Percentiles rank a stretch among this genome's conserved stretches.
Evolutionary conservation across 2,888 invertebrate genomes (phyloP).

Genomic region (Leucoma salicis): DNA sequence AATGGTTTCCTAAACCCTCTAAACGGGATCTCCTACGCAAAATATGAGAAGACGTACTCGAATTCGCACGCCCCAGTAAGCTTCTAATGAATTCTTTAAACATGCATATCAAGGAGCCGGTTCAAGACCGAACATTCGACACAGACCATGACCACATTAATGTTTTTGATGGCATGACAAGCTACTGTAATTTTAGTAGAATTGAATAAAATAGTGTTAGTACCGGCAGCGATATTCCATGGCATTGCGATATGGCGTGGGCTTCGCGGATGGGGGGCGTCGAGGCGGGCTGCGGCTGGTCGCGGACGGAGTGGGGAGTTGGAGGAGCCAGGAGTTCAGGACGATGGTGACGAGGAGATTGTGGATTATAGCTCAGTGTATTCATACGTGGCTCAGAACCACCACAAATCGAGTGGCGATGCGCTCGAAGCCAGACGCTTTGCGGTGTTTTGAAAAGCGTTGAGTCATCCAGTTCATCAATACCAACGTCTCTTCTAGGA

Average conservation of each 20-base stretch:
- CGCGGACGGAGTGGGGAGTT: slow-evolving; percentile 52
- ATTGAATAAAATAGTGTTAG: slow-evolving; percentile 81
- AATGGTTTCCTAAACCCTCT: slow-evolving; percentile 15
- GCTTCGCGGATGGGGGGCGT: slow-evolving; percentile 70
- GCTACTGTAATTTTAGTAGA: slow-evolving; percentile 69
- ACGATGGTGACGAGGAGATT: slow-evolving; percentile 27
- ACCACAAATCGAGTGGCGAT: slow-evolving; percentile 66
- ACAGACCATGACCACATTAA: slow-evolving; percentile 40
- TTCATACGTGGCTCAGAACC: slow-evolving; percentile 44
- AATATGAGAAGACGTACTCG: slow-evolving; percentile 24
- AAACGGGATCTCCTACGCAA: slow-evolving; percentile 28
- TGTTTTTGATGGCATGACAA: slow-evolving; percentile 52
- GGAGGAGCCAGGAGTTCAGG: slow-evolving; percentile 33
- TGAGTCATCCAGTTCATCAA: slow-evolving; percentile 70
- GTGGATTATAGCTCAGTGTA: slow-evolving; percentile 14
- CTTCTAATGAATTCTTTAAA: slow-evolving; percentile 40
- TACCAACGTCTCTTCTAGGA: slow-evolving; percentile 46
- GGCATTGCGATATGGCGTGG: slow-evolving; percentile 78
- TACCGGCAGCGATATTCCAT: slow-evolving; percentile 83
- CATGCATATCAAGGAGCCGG: slow-evolving; percentile 37
- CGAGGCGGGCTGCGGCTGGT: slow-evolving; percentile 65
- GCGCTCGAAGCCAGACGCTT: slow-evolving; percentile 60
- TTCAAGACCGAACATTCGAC: slow-evolving; percentile 32
- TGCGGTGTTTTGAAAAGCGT: slow-evolving; percentile 71
- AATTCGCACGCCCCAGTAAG: slow-evolving; percentile 49